Base-by-base conservation (phyloP, 2,888 invertebrate species). In the Erebia epiphron region DNA sequence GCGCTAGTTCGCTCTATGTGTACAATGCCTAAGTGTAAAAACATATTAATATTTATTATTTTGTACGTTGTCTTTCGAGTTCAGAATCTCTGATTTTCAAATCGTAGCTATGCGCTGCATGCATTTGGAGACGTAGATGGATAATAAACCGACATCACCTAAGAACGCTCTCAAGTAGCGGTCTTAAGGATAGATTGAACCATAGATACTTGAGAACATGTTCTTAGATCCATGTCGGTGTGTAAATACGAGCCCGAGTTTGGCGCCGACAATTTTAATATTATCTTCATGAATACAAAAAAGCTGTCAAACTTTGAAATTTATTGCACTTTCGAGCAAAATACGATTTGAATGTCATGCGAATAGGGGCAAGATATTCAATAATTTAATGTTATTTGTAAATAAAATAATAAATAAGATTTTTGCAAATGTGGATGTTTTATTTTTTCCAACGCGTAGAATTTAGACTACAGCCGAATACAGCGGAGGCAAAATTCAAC, bases 341-440 rank as follows among this genome's bases (percentile, higher is more conserved):
- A 7, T n/a, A 50, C 50, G n/a, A 50, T 50, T 50, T 50, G n/a
- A 18, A 52, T 18, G 16, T 16, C 16, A 16, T 16, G 52, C 52
- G 16, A 18, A 16, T 18, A 16, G 16, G 16, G 43, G 10, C 41
- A 41, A 16, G 54, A 65, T 21, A 61, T 72, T 67, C 72, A 64
- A 68, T 60, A 35, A 67, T 49, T 69, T 69, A 64, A 71, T 57
- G 14, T 72, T 64, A 83, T 80, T 77, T 87, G 87, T 88, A 88
- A 88, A 88, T 87, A 88, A 88, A 80, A 75, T 78, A 81, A 73
- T 80, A 54, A 54, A 79, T 83, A 61, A 46, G 61, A 10, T 82
- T 80, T 71, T 76, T 75, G 68, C 16, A 10, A 61, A n/a, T 63
- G 26, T 41, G 16, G 46, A 13, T 16, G 58, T 67, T 58, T 49